phyloP scores from a whole-genome alignment of 1,140 invertebrate species.

The Latrodectus geometricus region DNA sequence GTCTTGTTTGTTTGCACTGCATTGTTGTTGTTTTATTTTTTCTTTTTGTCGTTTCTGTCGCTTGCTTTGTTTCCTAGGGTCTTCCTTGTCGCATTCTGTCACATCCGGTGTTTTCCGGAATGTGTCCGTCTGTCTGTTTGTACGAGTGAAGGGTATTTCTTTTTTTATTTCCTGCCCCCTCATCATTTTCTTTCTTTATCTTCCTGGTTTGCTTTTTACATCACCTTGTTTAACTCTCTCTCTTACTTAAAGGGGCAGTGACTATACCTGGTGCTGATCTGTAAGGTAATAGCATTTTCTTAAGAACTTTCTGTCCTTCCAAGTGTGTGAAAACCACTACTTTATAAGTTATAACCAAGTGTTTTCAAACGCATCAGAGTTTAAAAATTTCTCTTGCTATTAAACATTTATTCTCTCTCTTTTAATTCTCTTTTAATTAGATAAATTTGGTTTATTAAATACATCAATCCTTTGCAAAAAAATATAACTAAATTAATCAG shows the following conservation, averaged over 20 bases:
- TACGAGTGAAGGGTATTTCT: slow-evolving; percentile 39
- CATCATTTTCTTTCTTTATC: background rate
- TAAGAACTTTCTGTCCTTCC: too few relatives aligned
- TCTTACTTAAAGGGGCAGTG: background rate
- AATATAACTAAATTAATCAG: too few relatives aligned
- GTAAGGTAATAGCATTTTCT: too few relatives aligned
- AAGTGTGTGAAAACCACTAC: too few relatives aligned
- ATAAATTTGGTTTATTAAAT: too few relatives aligned
- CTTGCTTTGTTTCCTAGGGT: slow-evolving; percentile 51
- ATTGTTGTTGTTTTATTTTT: slow-evolving; percentile 19
- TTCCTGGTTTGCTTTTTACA: background rate
- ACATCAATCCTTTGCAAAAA: too few relatives aligned
- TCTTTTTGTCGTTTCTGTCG: slow-evolving; percentile 22
- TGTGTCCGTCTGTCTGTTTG: slow-evolving; percentile 14
- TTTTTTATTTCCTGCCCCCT: background rate
- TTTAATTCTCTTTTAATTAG: too few relatives aligned
- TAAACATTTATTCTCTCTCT: too few relatives aligned
- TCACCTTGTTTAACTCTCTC: slow-evolving; percentile 40
- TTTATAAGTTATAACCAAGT: too few relatives aligned
- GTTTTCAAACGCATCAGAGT: too few relatives aligned
- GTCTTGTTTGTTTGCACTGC: slow-evolving; percentile 52
- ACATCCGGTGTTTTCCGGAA: slow-evolving; percentile 61
- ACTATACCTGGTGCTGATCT: too few relatives aligned
- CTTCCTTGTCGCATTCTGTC: slow-evolving; percentile 53
- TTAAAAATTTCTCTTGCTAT: too few relatives aligned